Evolutionary conservation across 2,797 vertebrate species (phyloP).

Genomic region (Macropus fuliginosus): DNA sequence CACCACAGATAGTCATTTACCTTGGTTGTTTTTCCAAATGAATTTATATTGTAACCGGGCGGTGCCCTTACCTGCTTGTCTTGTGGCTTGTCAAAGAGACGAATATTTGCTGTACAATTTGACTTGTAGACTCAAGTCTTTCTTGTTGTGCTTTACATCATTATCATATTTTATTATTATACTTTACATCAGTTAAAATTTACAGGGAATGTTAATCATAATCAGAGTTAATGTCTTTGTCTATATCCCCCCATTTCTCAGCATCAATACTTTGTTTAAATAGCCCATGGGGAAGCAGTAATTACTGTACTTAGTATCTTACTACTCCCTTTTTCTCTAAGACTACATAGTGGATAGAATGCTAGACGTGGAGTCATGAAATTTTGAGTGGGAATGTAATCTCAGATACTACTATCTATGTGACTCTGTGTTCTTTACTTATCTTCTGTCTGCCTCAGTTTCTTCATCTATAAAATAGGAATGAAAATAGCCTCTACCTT

Average conservation of each 20-base stretch:
- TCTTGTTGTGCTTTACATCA: background rate
- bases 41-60: background rate
- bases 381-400: background rate
- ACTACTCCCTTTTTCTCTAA: background rate
- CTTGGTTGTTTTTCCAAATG: background rate
- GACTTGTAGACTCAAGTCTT: background rate
- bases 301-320: background rate
- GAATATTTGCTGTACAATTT: background rate
- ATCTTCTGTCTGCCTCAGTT: background rate
- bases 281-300: background rate
- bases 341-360: background rate
- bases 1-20: background rate
- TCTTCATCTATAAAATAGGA: background rate
- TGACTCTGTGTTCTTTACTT: background rate
- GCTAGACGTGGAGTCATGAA: background rate
- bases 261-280: background rate
- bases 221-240: background rate
- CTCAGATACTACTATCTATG: background rate
- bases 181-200: background rate
- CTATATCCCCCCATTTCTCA: background rate
- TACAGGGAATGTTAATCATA: background rate
- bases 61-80: background rate
- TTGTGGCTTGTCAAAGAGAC: background rate
- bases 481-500: background rate
- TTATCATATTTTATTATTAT: background rate